These are phyloP conservation scores for Premnoplex brunnescens DNA, from an alignment of 2,797 vertebrate genomes.

Conservation along the genomic window DNA sequence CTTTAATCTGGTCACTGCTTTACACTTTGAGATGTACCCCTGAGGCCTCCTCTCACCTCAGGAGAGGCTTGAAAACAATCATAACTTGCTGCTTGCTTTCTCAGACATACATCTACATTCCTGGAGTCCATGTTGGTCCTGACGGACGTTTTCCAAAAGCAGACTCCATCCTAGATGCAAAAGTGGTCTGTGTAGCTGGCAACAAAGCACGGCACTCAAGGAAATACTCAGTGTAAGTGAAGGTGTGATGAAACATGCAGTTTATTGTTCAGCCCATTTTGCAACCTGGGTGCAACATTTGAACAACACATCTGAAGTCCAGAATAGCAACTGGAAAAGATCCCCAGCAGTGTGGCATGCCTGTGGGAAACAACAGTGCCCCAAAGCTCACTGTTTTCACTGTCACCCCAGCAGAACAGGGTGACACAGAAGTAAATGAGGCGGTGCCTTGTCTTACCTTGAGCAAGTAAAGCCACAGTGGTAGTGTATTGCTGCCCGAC, in stretches of 20 bases:
- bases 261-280: background rate
- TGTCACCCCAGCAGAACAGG: background rate
- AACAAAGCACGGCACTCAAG: fast-evolving
- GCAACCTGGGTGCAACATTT: background rate
- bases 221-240: background rate
- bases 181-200: background rate
- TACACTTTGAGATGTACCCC: slow-evolving; percentile 44
- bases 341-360: background rate
- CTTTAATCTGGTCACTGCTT: slow-evolving; percentile 61
- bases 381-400: background rate
- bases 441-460: background rate
- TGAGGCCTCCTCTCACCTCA: slow-evolving; percentile 39
- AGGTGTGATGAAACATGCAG: background rate
- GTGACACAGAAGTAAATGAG: background rate
- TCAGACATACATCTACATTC: background rate
- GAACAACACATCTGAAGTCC: background rate
- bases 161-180: background rate
- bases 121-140: background rate
- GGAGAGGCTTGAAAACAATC: slow-evolving; percentile 41
- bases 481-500: background rate
- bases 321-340: background rate
- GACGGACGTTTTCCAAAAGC: background rate
- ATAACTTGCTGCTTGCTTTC: slow-evolving; percentile 29
- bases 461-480: background rate
- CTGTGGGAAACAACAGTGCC: background rate